Evolutionary conservation across 2,113 vertebrate genomes (phyloP).

Genomic region (Solea senegalensis): DNA sequence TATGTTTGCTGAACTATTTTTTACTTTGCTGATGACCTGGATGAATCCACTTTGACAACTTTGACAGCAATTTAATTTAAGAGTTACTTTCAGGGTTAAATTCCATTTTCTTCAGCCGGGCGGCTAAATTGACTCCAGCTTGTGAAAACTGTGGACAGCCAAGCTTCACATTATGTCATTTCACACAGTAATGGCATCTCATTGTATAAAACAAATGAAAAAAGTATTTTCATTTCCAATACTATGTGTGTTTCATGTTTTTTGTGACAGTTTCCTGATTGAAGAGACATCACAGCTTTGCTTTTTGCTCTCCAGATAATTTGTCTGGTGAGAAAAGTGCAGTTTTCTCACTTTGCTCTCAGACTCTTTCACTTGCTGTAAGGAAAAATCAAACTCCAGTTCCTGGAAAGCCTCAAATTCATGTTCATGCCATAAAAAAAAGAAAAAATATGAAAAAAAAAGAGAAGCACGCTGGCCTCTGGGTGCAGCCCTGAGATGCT

Average conservation of each 20-base stretch:
- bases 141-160: neutral
- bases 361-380: neutral
- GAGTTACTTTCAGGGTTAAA: neutral
- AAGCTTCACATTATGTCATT: neutral
- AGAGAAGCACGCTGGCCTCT: neutral
- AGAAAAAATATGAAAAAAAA: too few relatives aligned
- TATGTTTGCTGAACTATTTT: too few relatives aligned
- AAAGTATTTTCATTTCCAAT: neutral
- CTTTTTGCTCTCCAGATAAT: neutral
- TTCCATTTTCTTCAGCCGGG: neutral
- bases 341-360: neutral
- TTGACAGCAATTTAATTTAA: too few relatives aligned
- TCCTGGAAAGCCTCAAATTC: neutral
- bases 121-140: neutral
- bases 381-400: neutral
- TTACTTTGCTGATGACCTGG: too few relatives aligned
- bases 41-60: too few relatives aligned
- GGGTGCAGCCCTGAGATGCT: neutral
- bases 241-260: neutral
- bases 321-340: neutral
- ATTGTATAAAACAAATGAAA: neutral
- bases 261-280: neutral
- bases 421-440: neutral
- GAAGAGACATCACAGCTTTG: neutral
- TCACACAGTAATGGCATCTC: neutral